Base-by-base conservation (phyloP, 2,888 invertebrate genomes). In the Andrena flavipes region DNA sequence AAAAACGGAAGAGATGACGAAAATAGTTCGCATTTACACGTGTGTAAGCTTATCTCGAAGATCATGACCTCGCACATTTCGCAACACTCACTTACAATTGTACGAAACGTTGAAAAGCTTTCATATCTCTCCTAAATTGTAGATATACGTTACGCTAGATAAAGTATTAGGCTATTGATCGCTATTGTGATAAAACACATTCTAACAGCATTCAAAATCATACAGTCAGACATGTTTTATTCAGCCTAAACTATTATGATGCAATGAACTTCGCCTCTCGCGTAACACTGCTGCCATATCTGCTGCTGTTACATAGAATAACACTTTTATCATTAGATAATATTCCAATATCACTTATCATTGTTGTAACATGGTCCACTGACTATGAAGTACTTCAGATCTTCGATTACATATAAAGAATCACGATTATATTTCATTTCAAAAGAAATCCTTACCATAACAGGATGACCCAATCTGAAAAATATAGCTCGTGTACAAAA, bases 11-110 rank as follows among this genome's bases (percentile, higher is more conserved):
- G 59, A 20, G 59, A 69, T 64, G 23, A 30, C 20, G 42, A 54
- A 71, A 42, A 75, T 73, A 64, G 56, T 48, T n/a, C 20, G 1
- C 16, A 49, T 73, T 59, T 73, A 33, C 67, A 49, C 51, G 26
- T 59, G 20, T 54, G 48, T 42, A n/a, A 13, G 13, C 16, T 79
- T 75, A 67, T 81, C 74, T 72, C 54, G 48, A 6, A 10, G 68
- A 72, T 78, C 75, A 20, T 78, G 78, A 83, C 68, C 75, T 29
- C n/a, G 49, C 16, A n/a, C 30, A 49, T 75, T 71, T 77, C 64
- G 60, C 33, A 71, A 78, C 62, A 59, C 75, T 16, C 23, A 3
- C 3, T 2, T 20, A 33, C 42, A 60, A 56, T 71, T 62, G 49
- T 62, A 59, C 65, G 48, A 59, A 8, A 26, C 59, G 49, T 64